These are phyloP conservation scores for Capromys pilorides DNA, from an alignment of 2,797 vertebrate genomes.

Conservation along the genomic window DNA sequence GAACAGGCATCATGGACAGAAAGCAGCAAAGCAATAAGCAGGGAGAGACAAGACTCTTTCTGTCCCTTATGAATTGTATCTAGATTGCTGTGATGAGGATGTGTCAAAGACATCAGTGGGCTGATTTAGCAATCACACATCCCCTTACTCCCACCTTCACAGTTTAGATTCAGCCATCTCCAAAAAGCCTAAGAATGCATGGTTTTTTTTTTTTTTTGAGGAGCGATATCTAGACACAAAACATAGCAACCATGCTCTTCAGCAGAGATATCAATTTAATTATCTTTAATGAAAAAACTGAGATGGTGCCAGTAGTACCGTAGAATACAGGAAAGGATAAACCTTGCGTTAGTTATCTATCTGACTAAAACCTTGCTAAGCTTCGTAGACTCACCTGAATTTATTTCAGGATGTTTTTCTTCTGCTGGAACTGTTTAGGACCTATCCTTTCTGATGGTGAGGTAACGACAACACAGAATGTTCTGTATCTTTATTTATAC, in stretches of 20 bases:
- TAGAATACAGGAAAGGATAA: not conserved
- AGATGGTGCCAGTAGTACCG: not conserved
- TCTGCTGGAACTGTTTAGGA: not conserved
- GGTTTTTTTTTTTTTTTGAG: not conserved
- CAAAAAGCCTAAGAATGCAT: not conserved
- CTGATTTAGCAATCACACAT: not conserved
- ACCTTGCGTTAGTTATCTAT: not conserved
- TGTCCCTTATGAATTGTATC: not conserved
- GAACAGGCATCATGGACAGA: too few relatives aligned
- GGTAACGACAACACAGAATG: too few relatives aligned
- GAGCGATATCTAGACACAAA: not conserved
- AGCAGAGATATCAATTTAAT: not conserved
- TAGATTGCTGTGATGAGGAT: not conserved
- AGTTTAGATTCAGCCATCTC: not conserved
- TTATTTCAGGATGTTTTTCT: not conserved
- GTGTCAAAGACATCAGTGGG: not conserved
- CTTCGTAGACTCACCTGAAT: not conserved
- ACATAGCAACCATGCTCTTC: not conserved
- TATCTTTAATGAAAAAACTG: not conserved
- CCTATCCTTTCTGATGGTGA: not conserved
- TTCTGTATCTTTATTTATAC: too few relatives aligned
- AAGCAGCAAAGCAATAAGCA: too few relatives aligned
- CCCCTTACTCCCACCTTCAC: not conserved
- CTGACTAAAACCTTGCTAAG: not conserved
- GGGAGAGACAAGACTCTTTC: not conserved